These are phyloP conservation scores for Crocidura indochinensis DNA, from an alignment of 2,797 vertebrate genomes.

Conservation along the genomic window DNA sequence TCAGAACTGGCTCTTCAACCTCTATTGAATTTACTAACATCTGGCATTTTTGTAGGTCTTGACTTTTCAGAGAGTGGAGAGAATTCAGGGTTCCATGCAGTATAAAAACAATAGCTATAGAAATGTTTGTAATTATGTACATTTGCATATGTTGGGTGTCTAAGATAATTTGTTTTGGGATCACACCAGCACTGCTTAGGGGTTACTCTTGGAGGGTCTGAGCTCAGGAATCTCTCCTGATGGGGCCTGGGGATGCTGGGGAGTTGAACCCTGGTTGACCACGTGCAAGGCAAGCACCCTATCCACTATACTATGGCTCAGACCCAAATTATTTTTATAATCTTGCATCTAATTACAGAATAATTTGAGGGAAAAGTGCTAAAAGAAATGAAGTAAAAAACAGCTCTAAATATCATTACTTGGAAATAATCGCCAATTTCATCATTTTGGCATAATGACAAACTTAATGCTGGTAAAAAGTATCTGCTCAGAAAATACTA, in stretches of 20 bases:
- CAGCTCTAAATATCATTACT: neutral
- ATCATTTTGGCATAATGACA: neutral
- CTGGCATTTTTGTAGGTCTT: constrained; percentile 22
- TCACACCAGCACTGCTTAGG: too few species aligned
- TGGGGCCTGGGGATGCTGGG: too few species aligned
- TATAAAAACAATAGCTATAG: neutral
- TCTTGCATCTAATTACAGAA: constrained; percentile 38
- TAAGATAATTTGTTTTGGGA: neutral
- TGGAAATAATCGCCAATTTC: too few species aligned
- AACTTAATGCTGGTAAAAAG: neutral
- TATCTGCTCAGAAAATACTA: neutral
- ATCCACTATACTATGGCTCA: too few species aligned
- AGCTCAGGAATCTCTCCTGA: too few species aligned
- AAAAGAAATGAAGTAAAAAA: neutral
- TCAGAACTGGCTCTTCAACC: constrained; percentile 5
- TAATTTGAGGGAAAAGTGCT: constrained; percentile 18
- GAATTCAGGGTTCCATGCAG: neutral
- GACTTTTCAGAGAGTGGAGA: neutral
- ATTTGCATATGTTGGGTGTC: neutral
- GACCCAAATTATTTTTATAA: neutral
- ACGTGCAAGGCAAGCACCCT: too few species aligned
- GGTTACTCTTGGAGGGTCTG: too few species aligned
- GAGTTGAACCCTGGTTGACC: too few species aligned
- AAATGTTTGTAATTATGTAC: neutral
- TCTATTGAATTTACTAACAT: neutral